Base-by-base conservation (phyloP, 1,140 invertebrate genomes). In the Leucophenga varia region DNA sequence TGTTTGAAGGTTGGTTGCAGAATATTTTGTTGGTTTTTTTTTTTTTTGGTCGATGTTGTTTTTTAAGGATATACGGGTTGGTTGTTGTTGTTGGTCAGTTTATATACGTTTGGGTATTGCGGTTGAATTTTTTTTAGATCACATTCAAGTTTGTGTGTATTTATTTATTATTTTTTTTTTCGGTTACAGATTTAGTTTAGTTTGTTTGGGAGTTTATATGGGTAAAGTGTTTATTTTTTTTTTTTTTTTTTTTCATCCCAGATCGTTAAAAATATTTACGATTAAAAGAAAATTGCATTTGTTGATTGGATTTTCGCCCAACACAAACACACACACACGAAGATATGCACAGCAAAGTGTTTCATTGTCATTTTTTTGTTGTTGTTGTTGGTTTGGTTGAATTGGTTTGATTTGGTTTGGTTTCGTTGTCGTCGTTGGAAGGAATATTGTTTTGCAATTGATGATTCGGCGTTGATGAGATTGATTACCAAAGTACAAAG, bases 221-320 rank as follows among this genome's bases (percentile, higher is more conserved):
- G n/a, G n/a, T n/a, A n/a, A n/a, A n/a, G n/a, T 25, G 5, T 25
- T 25, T 25, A 6, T 25, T 25, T 5, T 25, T 25, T 25, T 25
- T 25, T 25, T 25, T 25, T 25, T 10, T 10, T 25, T 25, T 25
- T 25, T 25, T 25, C 22, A 25, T 25, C 22, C 22, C 16, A n/a
- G 18, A n/a, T 68, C 64, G 64, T 67, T 67, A 67, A 67, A 64
- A 67, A 68, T 67, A 67, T 67, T 67, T 67, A 67, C 64, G 64
- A 63, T 67, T 68, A 68, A 67, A 63, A 68, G 64, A 43, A 67
- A 67, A 67, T 67, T 64, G 64, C 64, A 68, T 68, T 56, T 55
- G 64, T 68, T 67, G 64, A 67, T 67, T 64, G 59, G 60, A 68
- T 67, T 67, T 35, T 35, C 16, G 12, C 12, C 16, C 12, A 5